Conservation (phyloP, 2,797 vertebrate species). For the Poecilia wingei region DNA sequence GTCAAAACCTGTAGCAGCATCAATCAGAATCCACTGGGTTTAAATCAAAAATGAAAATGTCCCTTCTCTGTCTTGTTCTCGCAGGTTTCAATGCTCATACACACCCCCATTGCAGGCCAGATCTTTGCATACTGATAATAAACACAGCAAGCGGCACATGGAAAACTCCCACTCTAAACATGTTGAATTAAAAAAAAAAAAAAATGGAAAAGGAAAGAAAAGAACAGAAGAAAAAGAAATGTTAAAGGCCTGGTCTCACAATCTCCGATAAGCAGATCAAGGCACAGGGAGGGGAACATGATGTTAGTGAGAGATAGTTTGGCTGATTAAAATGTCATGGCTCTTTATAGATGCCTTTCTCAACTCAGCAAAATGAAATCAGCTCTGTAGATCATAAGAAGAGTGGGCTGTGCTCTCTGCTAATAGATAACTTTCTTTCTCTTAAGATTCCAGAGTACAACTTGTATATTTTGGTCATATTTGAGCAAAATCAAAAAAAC, state of each 20-base stretch:
- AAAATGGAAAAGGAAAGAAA: slow-evolving; percentile 37
- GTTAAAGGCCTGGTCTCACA: slow-evolving; percentile 66
- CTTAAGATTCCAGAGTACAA: slow-evolving; percentile 58
- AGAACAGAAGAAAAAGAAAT: slow-evolving; percentile 48
- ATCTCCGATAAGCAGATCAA: slow-evolving; percentile 81
- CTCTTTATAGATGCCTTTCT: slow-evolving; percentile 79
- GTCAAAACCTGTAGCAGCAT: slow-evolving; percentile 7
- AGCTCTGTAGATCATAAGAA: slow-evolving; percentile 67
- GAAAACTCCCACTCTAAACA: slow-evolving; percentile 76
- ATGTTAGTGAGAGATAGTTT: slow-evolving; percentile 79
- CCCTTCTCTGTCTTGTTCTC: slow-evolving; percentile 8
- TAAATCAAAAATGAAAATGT: slow-evolving; percentile 30
- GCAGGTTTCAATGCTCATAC: slow-evolving; percentile 17
- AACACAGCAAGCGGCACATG: slow-evolving; percentile 71
- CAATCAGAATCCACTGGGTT: slow-evolving; percentile 41
- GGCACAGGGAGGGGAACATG: slow-evolving; percentile 75
- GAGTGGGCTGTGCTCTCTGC: slow-evolving; percentile 69
- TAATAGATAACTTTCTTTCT: slow-evolving; percentile 74
- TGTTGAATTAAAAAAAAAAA: slow-evolving; percentile 56
- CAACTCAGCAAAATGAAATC: slow-evolving; percentile 80
- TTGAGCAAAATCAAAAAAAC: slow-evolving; percentile 22
- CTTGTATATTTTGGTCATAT: slow-evolving; percentile 38
- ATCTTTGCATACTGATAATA: slow-evolving; percentile 73
- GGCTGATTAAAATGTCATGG: slow-evolving; percentile 81
- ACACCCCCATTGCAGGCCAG: slow-evolving; percentile 60